These are phyloP conservation scores for Phaenicophaeus curvirostris DNA, from an alignment of 2,797 vertebrate species.

Conservation along the genomic window DNA sequence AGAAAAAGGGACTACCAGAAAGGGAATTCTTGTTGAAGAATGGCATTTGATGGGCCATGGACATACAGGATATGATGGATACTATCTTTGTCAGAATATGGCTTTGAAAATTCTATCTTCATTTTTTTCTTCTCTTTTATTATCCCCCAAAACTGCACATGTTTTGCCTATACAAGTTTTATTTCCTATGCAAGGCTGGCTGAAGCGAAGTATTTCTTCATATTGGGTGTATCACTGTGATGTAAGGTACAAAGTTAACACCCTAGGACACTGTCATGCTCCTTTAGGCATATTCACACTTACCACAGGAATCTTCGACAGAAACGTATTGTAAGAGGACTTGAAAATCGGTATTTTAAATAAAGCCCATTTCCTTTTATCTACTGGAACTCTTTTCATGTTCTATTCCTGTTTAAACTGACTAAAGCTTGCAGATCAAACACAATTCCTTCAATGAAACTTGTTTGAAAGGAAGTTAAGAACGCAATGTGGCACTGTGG, in stretches of 20 bases:
- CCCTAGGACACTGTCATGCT: neutral
- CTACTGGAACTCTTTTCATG: neutral
- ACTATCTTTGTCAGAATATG: neutral
- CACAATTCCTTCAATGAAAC: neutral
- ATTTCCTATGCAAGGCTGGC: neutral
- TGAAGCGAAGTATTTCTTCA: neutral
- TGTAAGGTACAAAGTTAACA: neutral
- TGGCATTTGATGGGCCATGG: neutral
- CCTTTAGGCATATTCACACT: neutral
- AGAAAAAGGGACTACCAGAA: neutral
- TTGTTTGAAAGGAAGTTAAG: constrained; percentile 39
- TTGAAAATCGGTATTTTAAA: neutral
- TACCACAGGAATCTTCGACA: neutral
- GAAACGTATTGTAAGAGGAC: neutral
- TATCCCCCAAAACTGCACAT: neutral
- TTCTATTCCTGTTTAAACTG: neutral
- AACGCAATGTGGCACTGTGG: neutral
- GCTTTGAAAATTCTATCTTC: neutral
- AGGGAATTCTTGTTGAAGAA: neutral
- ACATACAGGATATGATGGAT: neutral
- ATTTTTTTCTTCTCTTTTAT: neutral
- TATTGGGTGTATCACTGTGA: neutral
- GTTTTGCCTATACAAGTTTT: neutral
- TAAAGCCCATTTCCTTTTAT: neutral
- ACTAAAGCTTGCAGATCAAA: neutral